These are phyloP conservation scores for Adelognathus sp. DNA, from an alignment of 2,888 invertebrate species.

Conservation along the genomic window DNA sequence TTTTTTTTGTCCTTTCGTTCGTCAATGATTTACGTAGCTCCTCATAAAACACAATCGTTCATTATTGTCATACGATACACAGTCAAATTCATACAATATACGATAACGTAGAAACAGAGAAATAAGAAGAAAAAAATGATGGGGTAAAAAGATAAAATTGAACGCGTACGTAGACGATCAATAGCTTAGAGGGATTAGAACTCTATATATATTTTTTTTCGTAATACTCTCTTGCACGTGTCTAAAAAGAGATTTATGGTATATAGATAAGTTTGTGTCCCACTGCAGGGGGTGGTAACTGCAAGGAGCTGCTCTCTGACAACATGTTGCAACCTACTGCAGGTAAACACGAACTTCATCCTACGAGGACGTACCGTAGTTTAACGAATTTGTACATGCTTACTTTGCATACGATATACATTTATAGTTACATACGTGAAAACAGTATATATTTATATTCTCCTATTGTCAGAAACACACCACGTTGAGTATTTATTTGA, in stretches of 20 bases:
- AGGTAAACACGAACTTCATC: constrained; percentile 81
- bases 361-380: constrained; percentile 80
- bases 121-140: not conserved
- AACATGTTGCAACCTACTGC: constrained; percentile 81
- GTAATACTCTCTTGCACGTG: constrained; percentile 56
- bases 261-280: constrained; percentile 82
- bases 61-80: constrained; percentile 50
- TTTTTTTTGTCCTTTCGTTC: not conserved
- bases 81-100: not conserved
- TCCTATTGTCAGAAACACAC: constrained; percentile 53
- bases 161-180: constrained; percentile 45
- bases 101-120: not conserved
- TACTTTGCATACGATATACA: constrained; percentile 73
- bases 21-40: constrained; percentile 37
- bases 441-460: constrained; percentile 48
- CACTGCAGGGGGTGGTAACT: constrained; percentile 81
- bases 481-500: constrained; percentile 55
- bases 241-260: constrained; percentile 75
- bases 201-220: no score
- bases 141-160: not conserved
- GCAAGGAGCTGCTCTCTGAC: constrained; percentile 81
- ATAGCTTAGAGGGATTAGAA: constrained; percentile 51
- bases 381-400: constrained; percentile 77
- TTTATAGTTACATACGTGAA: constrained; percentile 53
- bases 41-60: constrained; percentile 34